These are phyloP conservation scores for Atherinomorus stipes DNA, from an alignment of 2,113 vertebrate genomes.

Conservation along the genomic window DNA sequence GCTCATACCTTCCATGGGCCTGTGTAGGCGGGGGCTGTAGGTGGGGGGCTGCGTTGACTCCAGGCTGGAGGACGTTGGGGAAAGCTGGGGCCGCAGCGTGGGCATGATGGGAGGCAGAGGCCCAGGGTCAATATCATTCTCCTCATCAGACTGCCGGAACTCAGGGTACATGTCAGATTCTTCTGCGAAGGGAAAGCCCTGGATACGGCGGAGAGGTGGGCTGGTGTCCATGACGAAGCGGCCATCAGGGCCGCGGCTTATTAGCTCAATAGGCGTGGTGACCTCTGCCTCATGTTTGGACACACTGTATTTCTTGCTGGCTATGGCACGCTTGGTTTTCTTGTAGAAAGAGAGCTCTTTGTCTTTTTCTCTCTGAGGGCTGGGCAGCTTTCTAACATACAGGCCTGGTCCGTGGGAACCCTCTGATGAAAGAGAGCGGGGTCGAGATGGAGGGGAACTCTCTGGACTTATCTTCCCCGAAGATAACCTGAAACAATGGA, in stretches of 20 bases:
- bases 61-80: slow-evolving; percentile 97
- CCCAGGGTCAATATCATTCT: slow-evolving; percentile 93
- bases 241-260: slow-evolving; percentile 95
- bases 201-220: slow-evolving; percentile 90
- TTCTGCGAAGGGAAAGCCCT: slow-evolving; percentile 98
- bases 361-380: slow-evolving; percentile 90
- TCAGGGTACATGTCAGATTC: slow-evolving; percentile 99
- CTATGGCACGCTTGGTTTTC: slow-evolving; percentile 98
- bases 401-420: slow-evolving; percentile 88
- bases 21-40: slow-evolving; percentile 97
- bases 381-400: slow-evolving; percentile 92
- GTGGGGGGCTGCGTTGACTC: slow-evolving; percentile 98
- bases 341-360: slow-evolving; percentile 96
- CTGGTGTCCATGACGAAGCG: slow-evolving; percentile 94
- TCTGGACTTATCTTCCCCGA: slow-evolving; percentile 99
- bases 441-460: slow-evolving; percentile 92
- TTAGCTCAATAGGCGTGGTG: slow-evolving; percentile 96
- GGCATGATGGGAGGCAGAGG: slow-evolving; percentile 91
- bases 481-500: slow-evolving; percentile 87
- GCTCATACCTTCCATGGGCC: slow-evolving; percentile 90
- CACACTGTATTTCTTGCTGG: slow-evolving; percentile 98
- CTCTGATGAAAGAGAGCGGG: slow-evolving; percentile 92
- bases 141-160: slow-evolving; percentile 98
- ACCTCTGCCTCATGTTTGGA: slow-evolving; percentile 96
- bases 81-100: slow-evolving; percentile 94